phyloP scores from a whole-genome alignment of 2,888 invertebrate species.

The Drosophila dives region DNA sequence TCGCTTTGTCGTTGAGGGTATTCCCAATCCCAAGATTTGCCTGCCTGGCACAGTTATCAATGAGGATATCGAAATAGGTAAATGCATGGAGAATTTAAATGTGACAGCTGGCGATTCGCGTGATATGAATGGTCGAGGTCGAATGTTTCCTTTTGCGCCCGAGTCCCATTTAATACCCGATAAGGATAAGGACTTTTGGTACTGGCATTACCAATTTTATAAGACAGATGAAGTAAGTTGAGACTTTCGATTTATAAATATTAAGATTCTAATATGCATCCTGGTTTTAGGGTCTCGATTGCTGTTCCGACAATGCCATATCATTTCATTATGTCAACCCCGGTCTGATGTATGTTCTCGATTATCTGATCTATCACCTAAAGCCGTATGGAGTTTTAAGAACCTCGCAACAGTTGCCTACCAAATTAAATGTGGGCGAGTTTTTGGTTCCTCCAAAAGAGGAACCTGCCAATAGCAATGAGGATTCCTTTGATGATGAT shows the following conservation, averaged over 20 bases:
- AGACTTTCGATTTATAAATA: background rate
- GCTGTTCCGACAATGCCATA: background rate
- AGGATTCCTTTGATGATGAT: conserved; percentile 1
- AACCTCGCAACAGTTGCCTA: background rate
- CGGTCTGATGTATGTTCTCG: background rate
- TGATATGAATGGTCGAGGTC: conserved; percentile 86
- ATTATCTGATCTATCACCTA: background rate
- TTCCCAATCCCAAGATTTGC: background rate
- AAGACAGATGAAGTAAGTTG: background rate
- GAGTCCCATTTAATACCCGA: too few relatives aligned
- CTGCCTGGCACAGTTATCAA: background rate
- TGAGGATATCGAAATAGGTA: conserved; percentile 85
- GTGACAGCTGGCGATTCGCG: conserved; percentile 95
- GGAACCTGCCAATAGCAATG: conserved; percentile 1
- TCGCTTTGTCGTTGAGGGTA: background rate
- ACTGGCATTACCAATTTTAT: background rate
- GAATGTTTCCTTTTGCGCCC: background rate
- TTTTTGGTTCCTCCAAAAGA: background rate
- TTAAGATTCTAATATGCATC: background rate
- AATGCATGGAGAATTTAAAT: conserved; percentile 86
- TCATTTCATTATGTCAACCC: background rate
- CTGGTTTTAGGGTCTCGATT: too few relatives aligned
- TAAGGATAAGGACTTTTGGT: background rate
- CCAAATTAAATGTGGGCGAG: background rate
- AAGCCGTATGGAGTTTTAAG: background rate